Conservation (phyloP, 2,797 vertebrate species). For the Huso huso region DNA sequence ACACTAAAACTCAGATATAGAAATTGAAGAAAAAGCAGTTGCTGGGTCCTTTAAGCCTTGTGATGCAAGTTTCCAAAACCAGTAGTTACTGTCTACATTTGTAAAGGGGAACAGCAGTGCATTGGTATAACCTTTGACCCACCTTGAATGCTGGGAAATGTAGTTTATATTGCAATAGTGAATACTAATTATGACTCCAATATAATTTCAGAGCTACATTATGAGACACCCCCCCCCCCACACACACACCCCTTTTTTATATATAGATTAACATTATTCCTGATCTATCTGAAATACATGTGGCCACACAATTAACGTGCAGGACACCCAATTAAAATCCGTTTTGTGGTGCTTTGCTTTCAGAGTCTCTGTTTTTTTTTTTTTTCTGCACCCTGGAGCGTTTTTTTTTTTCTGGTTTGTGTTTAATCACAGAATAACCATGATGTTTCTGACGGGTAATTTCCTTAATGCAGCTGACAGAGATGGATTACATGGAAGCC, state of each 20-base stretch:
- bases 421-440: slow-evolving; percentile 73
- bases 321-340: slow-evolving; percentile 51
- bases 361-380: slow-evolving; percentile 31
- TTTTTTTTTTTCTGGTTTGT: slow-evolving; percentile 53
- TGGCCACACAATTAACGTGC: slow-evolving; percentile 40
- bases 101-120: no score
- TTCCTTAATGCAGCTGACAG: slow-evolving; percentile 77
- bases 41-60: no score
- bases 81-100: no score
- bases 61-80: no score
- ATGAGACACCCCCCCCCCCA: background rate
- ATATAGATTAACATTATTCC: slow-evolving; percentile 38
- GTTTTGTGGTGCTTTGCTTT: slow-evolving; percentile 29
- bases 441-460: slow-evolving; percentile 78
- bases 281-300: slow-evolving; percentile 43
- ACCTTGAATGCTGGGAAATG: slow-evolving; percentile 26
- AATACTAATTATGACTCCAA: slow-evolving; percentile 11
- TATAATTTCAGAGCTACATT: slow-evolving; percentile 20
- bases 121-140: background rate
- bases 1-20: no score
- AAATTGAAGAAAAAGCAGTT: no score
- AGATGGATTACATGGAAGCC: slow-evolving; percentile 69
- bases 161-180: slow-evolving; percentile 26
- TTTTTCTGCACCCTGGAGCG: slow-evolving; percentile 51
- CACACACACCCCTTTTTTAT: no score